Evolutionary conservation across 2,888 invertebrate species (phyloP).

Genomic region (Plagiodera versicolora): DNA sequence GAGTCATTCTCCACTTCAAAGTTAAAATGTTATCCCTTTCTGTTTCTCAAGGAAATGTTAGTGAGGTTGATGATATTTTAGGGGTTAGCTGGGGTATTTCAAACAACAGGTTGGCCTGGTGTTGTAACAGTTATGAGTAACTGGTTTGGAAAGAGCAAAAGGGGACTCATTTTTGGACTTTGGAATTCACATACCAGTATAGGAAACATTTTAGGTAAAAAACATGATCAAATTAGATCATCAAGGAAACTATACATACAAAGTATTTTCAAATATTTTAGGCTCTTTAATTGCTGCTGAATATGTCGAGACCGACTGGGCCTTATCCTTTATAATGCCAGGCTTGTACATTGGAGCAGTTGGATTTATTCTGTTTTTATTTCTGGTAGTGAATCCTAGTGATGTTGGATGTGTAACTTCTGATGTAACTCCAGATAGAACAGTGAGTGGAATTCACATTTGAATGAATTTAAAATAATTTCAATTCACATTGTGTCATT

Average conservation of each 20-base stretch:
- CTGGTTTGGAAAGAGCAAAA: constrained; percentile 93
- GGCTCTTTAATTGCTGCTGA: constrained; percentile 82
- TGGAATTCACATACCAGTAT: constrained; percentile 98
- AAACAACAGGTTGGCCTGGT: constrained; percentile 96
- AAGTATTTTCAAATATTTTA: constrained; percentile 40
- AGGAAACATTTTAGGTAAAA: constrained; percentile 85
- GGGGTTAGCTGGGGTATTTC: constrained; percentile 81
- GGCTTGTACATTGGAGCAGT: constrained; percentile 75
- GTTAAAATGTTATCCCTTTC: too few species aligned
- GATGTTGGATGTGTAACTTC: constrained; percentile 63
- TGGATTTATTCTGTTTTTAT: constrained; percentile 77
- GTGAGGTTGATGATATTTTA: constrained; percentile 45
- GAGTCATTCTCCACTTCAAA: too few species aligned
- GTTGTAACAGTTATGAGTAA: constrained; percentile 93
- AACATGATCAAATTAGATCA: too few species aligned
- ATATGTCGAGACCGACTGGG: constrained; percentile 88
- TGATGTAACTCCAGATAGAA: constrained; percentile 22
- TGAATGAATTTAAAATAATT: too few species aligned
- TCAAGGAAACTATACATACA: too few species aligned
- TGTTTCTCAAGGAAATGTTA: too few species aligned
- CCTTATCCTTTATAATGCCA: constrained; percentile 88
- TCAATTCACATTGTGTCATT: too few species aligned
- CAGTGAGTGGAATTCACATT: too few species aligned
- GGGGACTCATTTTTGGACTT: constrained; percentile 90
- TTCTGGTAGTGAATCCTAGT: constrained; percentile 80